Conservation (phyloP, 1,140 invertebrate genomes). For the Rhopalosiphum maidis region DNA sequence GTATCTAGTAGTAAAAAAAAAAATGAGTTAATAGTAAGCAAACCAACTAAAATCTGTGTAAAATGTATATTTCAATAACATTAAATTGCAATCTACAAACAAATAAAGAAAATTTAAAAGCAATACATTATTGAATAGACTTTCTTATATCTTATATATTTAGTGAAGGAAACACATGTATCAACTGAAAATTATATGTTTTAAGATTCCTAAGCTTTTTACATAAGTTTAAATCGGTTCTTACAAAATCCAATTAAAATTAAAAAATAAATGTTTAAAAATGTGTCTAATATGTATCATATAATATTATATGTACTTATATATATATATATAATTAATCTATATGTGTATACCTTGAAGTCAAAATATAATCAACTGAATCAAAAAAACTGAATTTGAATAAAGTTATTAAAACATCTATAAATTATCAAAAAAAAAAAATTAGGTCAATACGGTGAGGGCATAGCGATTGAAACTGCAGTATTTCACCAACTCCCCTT, state of each 20-base stretch:
- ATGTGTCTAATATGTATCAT: background rate
- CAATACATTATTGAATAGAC: background rate
- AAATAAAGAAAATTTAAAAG: background rate
- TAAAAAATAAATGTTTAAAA: background rate
- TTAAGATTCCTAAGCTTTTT: background rate
- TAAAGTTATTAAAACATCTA: background rate
- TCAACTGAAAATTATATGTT: background rate
- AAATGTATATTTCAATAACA: background rate
- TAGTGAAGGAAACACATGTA: background rate
- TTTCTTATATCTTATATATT: background rate
- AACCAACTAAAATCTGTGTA: background rate
- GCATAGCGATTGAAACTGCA: background rate
- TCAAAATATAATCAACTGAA: background rate
- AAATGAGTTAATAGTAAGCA: background rate
- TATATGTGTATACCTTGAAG: background rate
- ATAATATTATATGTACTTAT: background rate
- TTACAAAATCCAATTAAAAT: background rate
- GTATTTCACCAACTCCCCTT: background rate
- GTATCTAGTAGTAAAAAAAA: background rate
- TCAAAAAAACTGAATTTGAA: background rate
- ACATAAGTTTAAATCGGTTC: background rate
- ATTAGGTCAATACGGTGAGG: background rate
- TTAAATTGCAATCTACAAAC: background rate
- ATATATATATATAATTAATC: background rate
- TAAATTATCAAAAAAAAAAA: conserved; percentile 5